These are phyloP conservation scores for Erannis defoliaria DNA, from an alignment of 2,888 invertebrate species.

Conservation along the genomic window DNA sequence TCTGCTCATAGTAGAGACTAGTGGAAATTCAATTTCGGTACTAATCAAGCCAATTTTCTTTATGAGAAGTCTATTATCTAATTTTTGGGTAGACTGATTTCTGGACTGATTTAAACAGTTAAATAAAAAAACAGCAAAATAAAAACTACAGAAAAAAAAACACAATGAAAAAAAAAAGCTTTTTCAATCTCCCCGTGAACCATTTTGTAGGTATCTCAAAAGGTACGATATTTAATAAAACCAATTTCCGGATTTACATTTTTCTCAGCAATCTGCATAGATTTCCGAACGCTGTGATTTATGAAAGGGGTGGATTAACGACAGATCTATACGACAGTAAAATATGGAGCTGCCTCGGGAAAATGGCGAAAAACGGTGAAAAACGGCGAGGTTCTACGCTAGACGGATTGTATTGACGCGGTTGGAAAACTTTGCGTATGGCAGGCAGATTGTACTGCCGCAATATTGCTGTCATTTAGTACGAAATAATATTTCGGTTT, in stretches of 20 bases:
- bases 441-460: neutral
- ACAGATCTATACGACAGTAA: constrained; percentile 33
- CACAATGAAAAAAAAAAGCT: neutral
- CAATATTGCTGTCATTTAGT: neutral
- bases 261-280: constrained; percentile 37
- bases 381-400: constrained; percentile 3
- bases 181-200: neutral
- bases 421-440: neutral
- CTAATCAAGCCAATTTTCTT: too few relatives aligned
- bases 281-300: constrained; percentile 35
- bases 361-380: constrained; percentile 28
- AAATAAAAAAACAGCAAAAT: neutral
- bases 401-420: constrained; percentile 25
- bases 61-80: too few relatives aligned
- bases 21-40: too few relatives aligned
- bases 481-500: neutral
- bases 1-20: too few relatives aligned
- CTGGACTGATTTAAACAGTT: too few relatives aligned
- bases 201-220: constrained; percentile 3
- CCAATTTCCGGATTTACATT: constrained; percentile 34
- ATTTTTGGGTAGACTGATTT: too few relatives aligned
- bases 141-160: neutral
- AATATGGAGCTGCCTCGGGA: constrained; percentile 29
- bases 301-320: constrained; percentile 38
- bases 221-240: constrained; percentile 31